These are phyloP conservation scores for Nemapogon koenigi DNA, from an alignment of 2,888 invertebrate species.

Conservation along the genomic window DNA sequence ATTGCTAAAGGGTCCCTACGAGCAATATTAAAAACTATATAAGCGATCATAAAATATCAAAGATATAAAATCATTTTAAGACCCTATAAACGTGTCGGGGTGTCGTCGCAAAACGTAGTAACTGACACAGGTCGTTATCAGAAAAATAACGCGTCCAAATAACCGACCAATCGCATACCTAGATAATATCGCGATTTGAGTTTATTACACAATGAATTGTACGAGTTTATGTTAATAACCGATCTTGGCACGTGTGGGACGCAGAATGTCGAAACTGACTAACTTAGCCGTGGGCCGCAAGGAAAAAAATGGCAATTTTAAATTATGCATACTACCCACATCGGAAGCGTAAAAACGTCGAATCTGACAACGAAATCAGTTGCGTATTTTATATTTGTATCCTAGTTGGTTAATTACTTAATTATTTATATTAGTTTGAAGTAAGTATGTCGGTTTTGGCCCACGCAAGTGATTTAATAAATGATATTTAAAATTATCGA, in stretches of 20 bases:
- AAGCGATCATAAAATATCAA: too few relatives aligned
- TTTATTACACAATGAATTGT: slow-evolving; percentile 60
- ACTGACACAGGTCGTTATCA: background rate
- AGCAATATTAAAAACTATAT: too few relatives aligned
- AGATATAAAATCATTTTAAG: too few relatives aligned
- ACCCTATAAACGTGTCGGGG: too few relatives aligned
- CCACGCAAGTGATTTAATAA: slow-evolving; percentile 21
- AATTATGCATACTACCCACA: slow-evolving; percentile 61
- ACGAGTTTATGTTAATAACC: slow-evolving; percentile 58
- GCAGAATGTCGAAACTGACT: slow-evolving; percentile 58
- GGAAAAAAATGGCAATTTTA: slow-evolving; percentile 61
- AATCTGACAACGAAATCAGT: slow-evolving; percentile 28
- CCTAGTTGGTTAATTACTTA: slow-evolving; percentile 54
- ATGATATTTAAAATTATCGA: slow-evolving; percentile 1
- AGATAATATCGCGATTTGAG: slow-evolving; percentile 55
- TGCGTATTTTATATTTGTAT: slow-evolving; percentile 44
- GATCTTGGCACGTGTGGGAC: slow-evolving; percentile 34
- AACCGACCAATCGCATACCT: slow-evolving; percentile 27
- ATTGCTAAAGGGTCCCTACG: too few relatives aligned
- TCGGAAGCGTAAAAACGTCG: slow-evolving; percentile 21
- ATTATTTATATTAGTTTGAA: slow-evolving; percentile 25
- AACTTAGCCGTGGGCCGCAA: slow-evolving; percentile 52
- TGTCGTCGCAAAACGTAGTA: too few relatives aligned
- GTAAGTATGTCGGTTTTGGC: slow-evolving; percentile 26
- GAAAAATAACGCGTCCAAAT: background rate